Conservation (phyloP, 2,113 vertebrate species). For the Podarcis muralis region DNA sequence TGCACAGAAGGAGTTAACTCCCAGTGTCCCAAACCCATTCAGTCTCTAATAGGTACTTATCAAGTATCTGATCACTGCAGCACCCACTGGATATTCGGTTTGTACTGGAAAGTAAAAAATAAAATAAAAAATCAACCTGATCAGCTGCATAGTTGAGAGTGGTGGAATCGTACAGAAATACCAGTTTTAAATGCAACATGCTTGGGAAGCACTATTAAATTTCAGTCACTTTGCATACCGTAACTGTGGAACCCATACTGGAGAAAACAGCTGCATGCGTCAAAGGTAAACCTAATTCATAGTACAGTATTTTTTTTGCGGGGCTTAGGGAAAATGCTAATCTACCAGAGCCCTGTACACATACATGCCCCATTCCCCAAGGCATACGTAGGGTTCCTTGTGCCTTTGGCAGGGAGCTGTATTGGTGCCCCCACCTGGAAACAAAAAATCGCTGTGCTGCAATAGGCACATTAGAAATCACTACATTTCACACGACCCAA, state of each 20-base stretch:
- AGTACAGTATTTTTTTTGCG: not conserved
- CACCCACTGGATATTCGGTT: not conserved
- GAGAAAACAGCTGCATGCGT: not conserved
- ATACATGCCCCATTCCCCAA: too few species aligned
- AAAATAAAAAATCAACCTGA: not conserved
- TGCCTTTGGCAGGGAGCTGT: too few species aligned
- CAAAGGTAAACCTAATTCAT: not conserved
- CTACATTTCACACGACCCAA: too few species aligned
- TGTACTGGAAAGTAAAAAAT: not conserved
- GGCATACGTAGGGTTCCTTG: too few species aligned
- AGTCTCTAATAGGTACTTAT: not conserved
- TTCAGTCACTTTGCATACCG: not conserved
- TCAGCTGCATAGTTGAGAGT: not conserved
- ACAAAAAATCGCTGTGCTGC: too few species aligned
- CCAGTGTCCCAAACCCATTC: not conserved
- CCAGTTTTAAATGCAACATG: not conserved
- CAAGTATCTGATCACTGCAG: not conserved
- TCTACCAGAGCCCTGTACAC: not conserved
- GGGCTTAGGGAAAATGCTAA: not conserved
- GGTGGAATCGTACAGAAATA: not conserved
- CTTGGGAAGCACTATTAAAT: not conserved
- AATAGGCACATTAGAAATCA: too few species aligned
- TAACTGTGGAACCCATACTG: not conserved
- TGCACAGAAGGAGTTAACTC: not conserved
- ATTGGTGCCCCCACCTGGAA: too few species aligned